Evolutionary conservation across 2,888 invertebrate species (phyloP).

Genomic region (Crocallis elinguaria): DNA sequence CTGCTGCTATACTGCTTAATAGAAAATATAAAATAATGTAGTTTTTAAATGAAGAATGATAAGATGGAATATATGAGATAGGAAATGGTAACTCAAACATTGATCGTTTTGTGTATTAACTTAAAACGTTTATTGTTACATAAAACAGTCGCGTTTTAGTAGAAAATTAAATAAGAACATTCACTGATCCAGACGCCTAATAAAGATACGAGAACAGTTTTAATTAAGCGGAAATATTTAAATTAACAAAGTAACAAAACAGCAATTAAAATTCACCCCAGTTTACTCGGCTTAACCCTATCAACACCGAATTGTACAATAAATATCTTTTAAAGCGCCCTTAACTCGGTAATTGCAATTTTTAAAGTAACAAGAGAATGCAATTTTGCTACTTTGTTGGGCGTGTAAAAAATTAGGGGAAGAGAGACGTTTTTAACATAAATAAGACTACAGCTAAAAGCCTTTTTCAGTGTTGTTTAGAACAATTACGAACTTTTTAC

Average conservation of each 20-base stretch:
- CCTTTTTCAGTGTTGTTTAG: slow-evolving; percentile 23
- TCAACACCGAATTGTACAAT: slow-evolving; percentile 63
- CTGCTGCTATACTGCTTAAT: too few relatives aligned
- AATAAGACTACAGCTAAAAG: slow-evolving; percentile 24
- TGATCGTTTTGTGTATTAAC: too few relatives aligned
- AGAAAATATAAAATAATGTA: too few relatives aligned
- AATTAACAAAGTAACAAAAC: slow-evolving; percentile 70
- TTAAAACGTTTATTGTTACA: background rate
- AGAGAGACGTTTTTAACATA: slow-evolving; percentile 17
- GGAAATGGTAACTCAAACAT: too few relatives aligned
- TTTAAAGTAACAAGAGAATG: slow-evolving; percentile 62
- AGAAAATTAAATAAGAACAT: slow-evolving; percentile 18
- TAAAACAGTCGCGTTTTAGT: background rate
- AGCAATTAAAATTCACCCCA: slow-evolving; percentile 58
- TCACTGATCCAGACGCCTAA: slow-evolving; percentile 38
- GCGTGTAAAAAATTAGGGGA: slow-evolving; percentile 42
- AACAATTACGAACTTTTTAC: background rate
- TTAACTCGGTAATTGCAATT: slow-evolving; percentile 59
- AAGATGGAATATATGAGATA: too few relatives aligned
- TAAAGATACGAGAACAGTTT: slow-evolving; percentile 58
- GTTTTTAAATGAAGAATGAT: too few relatives aligned
- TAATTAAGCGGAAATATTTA: slow-evolving; percentile 73
- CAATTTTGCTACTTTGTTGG: slow-evolving; percentile 56
- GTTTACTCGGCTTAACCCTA: slow-evolving; percentile 52
- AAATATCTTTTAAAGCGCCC: slow-evolving; percentile 66